Conservation (phyloP, 1,140 invertebrate genomes). For the Bombyx mandarina region DNA sequence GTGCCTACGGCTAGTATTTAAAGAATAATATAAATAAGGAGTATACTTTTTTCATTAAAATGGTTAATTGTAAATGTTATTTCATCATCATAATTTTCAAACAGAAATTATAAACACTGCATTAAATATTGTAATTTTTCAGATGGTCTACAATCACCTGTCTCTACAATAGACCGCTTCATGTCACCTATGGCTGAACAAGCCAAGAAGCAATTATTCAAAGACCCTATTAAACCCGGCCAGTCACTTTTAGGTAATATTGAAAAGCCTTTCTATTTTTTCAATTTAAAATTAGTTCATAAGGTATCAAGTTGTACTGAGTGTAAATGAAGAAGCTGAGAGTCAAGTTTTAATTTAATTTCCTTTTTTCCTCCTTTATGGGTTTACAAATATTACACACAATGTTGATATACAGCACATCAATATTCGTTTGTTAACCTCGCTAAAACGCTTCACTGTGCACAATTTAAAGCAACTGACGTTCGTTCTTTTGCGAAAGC, state of each 20-base stretch:
- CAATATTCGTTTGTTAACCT: no score
- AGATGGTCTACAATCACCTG: conserved; percentile 64
- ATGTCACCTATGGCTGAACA: conserved; percentile 62
- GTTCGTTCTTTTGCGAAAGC: no score
- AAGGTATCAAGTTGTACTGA: no score
- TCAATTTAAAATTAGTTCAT: no score
- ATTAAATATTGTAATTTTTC: conserved; percentile 7
- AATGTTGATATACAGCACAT: no score
- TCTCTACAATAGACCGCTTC: conserved; percentile 72
- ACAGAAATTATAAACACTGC: background rate
- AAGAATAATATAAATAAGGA: background rate
- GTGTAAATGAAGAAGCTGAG: no score
- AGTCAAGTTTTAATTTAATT: no score
- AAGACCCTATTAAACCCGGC: conserved; percentile 71
- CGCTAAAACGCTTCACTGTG: no score
- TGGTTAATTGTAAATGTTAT: no score
- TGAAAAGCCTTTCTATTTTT: background rate
- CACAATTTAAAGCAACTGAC: no score
- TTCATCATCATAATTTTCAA: background rate
- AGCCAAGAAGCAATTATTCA: conserved; percentile 74
- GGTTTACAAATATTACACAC: no score
- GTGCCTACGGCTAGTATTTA: background rate
- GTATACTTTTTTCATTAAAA: background rate
- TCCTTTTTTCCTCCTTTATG: no score
- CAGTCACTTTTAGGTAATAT: conserved; percentile 69